phyloP scores from a whole-genome alignment of 2,797 vertebrate species.

The Dallia pectoralis region DNA sequence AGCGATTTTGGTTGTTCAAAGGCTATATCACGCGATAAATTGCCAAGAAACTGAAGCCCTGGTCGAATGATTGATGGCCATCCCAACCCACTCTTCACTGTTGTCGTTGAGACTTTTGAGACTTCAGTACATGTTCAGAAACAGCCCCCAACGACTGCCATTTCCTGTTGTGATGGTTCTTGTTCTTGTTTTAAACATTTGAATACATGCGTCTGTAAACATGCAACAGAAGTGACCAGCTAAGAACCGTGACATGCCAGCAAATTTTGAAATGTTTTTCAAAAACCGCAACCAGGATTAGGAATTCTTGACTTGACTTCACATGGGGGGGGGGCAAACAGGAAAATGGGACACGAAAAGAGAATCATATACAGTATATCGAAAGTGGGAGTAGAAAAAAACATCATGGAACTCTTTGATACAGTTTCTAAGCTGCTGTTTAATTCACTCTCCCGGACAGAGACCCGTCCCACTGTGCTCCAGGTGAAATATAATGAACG shows the following conservation, averaged over 20 bases:
- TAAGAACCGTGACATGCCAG: not conserved
- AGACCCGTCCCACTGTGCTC: constrained; percentile 12
- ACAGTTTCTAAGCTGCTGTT: not conserved
- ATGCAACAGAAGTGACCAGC: not conserved
- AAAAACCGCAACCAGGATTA: not conserved
- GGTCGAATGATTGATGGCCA: too few relatives aligned
- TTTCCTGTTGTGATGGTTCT: constrained; percentile 26
- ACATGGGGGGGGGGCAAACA: not conserved
- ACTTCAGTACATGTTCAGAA: constrained; percentile 24
- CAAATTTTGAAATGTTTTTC: not conserved
- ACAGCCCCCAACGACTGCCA: constrained; percentile 10
- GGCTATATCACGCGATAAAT: too few relatives aligned
- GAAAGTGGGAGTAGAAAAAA: too few relatives aligned
- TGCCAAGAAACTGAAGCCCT: too few relatives aligned
- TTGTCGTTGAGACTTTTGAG: too few relatives aligned
- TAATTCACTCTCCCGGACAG: not conserved
- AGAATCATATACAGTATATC: too few relatives aligned
- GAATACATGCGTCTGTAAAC: constrained; percentile 29
- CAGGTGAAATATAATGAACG: constrained; percentile 20
- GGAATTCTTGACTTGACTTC: not conserved
- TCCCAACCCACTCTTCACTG: too few relatives aligned
- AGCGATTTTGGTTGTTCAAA: too few relatives aligned
- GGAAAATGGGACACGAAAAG: too few relatives aligned
- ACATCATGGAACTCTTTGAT: not conserved
- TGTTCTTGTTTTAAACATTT: constrained; percentile 1